These are phyloP conservation scores for Coreius guichenoti DNA, from an alignment of 2,797 vertebrate genomes.

Conservation along the genomic window DNA sequence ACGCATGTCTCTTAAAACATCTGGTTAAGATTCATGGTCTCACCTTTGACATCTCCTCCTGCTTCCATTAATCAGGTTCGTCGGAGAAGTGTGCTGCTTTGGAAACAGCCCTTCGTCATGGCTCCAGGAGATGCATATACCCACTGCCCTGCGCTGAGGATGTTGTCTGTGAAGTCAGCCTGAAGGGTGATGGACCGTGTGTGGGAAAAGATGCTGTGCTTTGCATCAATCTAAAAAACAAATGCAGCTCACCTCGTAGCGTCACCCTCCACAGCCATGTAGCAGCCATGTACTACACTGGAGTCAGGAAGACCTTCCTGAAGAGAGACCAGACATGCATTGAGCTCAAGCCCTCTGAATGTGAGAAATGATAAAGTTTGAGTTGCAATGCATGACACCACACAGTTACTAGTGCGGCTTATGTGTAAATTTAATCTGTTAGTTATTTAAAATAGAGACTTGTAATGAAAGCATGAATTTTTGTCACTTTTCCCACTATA, in stretches of 20 bases:
- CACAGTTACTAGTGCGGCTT: not conserved
- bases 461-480: not conserved
- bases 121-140: conserved; percentile 83
- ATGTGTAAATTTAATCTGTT: not conserved
- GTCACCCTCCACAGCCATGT: conserved; percentile 33
- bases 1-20: not conserved
- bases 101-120: conserved; percentile 85
- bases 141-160: conserved; percentile 74
- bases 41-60: not conserved
- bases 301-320: conserved; percentile 47
- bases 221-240: conserved; percentile 47
- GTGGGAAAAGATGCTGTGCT: conserved; percentile 53
- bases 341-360: conserved; percentile 45
- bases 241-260: conserved; percentile 36
- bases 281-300: conserved; percentile 55
- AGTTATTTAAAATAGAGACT: not conserved
- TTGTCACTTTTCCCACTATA: too few species aligned
- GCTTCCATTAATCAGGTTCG: conserved; percentile 72
- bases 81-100: conserved; percentile 87
- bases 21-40: not conserved
- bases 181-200: conserved; percentile 34
- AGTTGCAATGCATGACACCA: not conserved
- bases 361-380: not conserved
- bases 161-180: conserved; percentile 75
- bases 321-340: conserved; percentile 43